These are phyloP conservation scores for Polyploca ridens DNA, from an alignment of 2,888 invertebrate species.

Conservation along the genomic window DNA sequence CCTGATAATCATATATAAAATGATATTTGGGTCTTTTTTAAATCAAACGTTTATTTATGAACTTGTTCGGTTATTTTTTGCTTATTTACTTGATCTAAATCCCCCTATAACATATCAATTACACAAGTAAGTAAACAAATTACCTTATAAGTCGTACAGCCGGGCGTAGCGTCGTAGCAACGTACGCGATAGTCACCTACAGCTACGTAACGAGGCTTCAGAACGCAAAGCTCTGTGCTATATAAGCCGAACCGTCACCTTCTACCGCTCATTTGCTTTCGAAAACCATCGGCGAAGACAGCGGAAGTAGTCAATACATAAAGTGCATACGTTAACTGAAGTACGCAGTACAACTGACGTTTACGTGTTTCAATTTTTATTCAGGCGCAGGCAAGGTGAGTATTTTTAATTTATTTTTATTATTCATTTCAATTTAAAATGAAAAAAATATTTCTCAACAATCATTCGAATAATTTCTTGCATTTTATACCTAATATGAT, in stretches of 20 bases:
- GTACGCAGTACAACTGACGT: not conserved
- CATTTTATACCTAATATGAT: too few species aligned
- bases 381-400: slow-evolving; percentile 17
- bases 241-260: slow-evolving; percentile 64
- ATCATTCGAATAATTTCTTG: too few species aligned
- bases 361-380: not conserved
- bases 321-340: slow-evolving; percentile 22
- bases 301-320: slow-evolving; percentile 44
- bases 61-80: too few species aligned
- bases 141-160: slow-evolving; percentile 19
- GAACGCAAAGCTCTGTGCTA: slow-evolving; percentile 51
- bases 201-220: slow-evolving; percentile 55
- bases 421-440: not conserved
- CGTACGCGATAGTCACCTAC: slow-evolving; percentile 44
- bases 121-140: not conserved
- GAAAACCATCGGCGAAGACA: slow-evolving; percentile 53
- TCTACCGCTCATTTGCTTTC: slow-evolving; percentile 72
- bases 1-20: too few species aligned
- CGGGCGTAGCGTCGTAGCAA: slow-evolving; percentile 33
- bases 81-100: too few species aligned
- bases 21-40: too few species aligned
- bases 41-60: too few species aligned
- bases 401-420: not conserved
- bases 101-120: too few species aligned
- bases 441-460: too few species aligned